Percentiles rank a stretch among this genome's conserved stretches.
These are phyloP conservation scores for Belonocnema kinseyi DNA, from an alignment of 1,140 invertebrate species.

Conservation along the genomic window DNA sequence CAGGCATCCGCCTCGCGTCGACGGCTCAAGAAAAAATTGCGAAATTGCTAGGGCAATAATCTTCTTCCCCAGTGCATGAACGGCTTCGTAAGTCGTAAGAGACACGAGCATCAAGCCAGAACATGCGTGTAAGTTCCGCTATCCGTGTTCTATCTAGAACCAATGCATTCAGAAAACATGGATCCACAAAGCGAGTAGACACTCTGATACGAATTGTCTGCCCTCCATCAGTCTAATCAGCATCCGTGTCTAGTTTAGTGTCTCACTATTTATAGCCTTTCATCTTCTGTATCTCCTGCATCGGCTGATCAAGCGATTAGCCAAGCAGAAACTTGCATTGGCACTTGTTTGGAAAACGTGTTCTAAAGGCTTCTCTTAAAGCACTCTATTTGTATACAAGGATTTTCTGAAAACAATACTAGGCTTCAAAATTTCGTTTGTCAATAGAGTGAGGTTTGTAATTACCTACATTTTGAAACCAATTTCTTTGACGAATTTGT, in stretches of 20 bases:
- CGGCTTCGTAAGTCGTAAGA: slow-evolving; percentile 4
- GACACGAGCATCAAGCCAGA: slow-evolving; percentile 5
- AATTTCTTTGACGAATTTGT: no score
- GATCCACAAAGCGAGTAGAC: slow-evolving; percentile 11
- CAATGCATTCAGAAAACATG: neutral
- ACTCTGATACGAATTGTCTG: neutral
- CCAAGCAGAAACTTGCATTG: neutral
- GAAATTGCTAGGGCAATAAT: slow-evolving; percentile 28
- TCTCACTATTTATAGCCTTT: slow-evolving; percentile 12
- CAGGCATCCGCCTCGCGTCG: slow-evolving; percentile 17
- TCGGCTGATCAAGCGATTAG: neutral
- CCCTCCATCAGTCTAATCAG: slow-evolving; percentile 6
- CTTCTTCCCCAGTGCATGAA: slow-evolving; percentile 2
- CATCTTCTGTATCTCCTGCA: neutral
- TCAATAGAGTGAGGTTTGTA: no score
- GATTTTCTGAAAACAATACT: no score
- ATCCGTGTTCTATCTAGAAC: neutral
- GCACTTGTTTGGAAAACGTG: neutral
- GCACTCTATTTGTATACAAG: no score
- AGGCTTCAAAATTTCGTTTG: no score
- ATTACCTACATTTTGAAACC: no score
- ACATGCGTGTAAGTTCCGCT: slow-evolving; percentile 1
- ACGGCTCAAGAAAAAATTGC: slow-evolving; percentile 19
- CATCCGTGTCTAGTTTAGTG: slow-evolving; percentile 15
- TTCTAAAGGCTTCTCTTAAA: neutral